Evolutionary conservation across 2,113 vertebrate species (phyloP).

Genomic region (Anolis sagrei): DNA sequence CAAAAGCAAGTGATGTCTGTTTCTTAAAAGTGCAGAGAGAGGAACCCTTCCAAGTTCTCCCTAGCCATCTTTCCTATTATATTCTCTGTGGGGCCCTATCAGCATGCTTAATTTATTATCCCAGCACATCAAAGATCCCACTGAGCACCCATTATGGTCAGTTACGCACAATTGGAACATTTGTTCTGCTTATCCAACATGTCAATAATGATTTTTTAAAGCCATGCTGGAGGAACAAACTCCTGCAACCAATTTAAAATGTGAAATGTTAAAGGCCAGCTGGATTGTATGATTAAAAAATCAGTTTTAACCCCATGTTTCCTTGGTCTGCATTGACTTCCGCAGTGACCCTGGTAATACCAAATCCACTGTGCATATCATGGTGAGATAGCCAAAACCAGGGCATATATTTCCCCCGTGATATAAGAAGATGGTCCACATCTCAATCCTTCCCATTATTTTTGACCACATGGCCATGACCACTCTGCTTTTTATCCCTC

Average conservation of each 20-base stretch:
- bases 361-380: too few species aligned
- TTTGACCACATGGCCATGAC: too few species aligned
- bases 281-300: too few species aligned
- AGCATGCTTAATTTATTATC: conserved; percentile 2
- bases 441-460: too few species aligned
- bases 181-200: not conserved
- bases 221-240: not conserved
- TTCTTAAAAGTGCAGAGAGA: not conserved
- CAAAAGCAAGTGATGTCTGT: not conserved
- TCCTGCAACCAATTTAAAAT: not conserved
- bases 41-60: not conserved
- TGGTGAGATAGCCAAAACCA: too few species aligned
- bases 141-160: conserved; percentile 7
- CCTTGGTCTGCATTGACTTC: too few species aligned
- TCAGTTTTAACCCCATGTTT: too few species aligned
- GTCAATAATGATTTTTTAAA: not conserved
- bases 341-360: too few species aligned
- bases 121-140: not conserved
- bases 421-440: too few species aligned
- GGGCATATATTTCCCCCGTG: too few species aligned
- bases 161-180: not conserved
- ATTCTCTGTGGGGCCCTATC: conserved; percentile 13
- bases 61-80: conserved; percentile 10
- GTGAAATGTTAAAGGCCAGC: too few species aligned
- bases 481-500: too few species aligned